Percentiles rank a stretch among this genome's conserved stretches.
Evolutionary conservation across 2,113 vertebrate species (phyloP).

Genomic region (Mesembrinibis cayennensis): DNA sequence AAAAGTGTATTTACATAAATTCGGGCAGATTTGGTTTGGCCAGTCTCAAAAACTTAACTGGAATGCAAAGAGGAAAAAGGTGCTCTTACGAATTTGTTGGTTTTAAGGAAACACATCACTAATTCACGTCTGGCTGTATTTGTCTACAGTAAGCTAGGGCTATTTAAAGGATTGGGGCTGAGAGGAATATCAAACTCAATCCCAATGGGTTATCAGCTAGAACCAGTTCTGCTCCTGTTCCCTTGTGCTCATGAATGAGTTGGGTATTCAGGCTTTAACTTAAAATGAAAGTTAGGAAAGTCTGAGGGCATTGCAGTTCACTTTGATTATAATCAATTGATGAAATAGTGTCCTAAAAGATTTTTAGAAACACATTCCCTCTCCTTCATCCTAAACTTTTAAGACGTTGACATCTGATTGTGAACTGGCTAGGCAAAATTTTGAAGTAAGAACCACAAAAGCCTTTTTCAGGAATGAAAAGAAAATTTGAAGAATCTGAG

Average conservation of each 20-base stretch:
- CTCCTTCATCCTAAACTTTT: neutral
- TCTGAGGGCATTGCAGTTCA: neutral
- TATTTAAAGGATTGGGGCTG: neutral
- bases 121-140: neutral
- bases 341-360: neutral
- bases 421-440: neutral
- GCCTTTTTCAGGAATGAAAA: neutral
- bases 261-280: neutral
- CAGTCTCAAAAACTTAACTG: neutral
- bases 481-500: neutral
- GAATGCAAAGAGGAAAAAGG: neutral
- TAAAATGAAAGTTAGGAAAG: neutral
- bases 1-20: neutral
- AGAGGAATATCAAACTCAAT: neutral
- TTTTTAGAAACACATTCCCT: neutral
- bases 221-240: neutral
- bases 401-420: neutral
- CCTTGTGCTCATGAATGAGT: neutral
- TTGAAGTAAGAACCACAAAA: neutral
- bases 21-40: neutral
- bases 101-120: neutral
- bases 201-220: neutral
- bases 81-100: neutral
- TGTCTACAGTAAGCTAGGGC: neutral
- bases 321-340: neutral